These are phyloP conservation scores for Muraenolepis orangiensis DNA, from an alignment of 2,797 vertebrate species.

Conservation along the genomic window DNA sequence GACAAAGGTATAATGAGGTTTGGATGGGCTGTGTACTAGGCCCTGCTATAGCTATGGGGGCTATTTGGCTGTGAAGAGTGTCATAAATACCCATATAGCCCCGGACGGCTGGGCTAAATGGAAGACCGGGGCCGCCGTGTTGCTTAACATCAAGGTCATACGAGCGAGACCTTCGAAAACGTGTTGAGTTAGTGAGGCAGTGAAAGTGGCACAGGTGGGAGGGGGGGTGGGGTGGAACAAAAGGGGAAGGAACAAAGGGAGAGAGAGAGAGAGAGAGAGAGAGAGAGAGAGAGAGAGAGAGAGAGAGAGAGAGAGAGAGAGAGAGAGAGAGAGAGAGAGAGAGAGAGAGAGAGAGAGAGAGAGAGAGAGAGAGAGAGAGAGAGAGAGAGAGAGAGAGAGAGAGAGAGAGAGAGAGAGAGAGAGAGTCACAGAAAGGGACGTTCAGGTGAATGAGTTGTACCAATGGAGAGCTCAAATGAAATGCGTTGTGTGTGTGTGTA, in stretches of 20 bases:
- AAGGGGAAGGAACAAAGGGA: slow-evolving; percentile 24
- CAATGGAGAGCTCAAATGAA: too few relatives aligned
- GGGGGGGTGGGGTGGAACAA: slow-evolving; percentile 15
- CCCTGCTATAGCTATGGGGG: slow-evolving; percentile 62
- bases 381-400: too few relatives aligned
- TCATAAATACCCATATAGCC: slow-evolving; percentile 75
- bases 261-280: slow-evolving; percentile 23
- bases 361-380: too few relatives aligned
- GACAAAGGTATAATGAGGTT: slow-evolving; percentile 79
- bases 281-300: slow-evolving; percentile 37
- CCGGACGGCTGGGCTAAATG: slow-evolving; percentile 47
- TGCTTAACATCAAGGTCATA: slow-evolving; percentile 76
- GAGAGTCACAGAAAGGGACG: too few relatives aligned
- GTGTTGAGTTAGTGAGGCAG: slow-evolving; percentile 59
- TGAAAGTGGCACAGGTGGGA: slow-evolving; percentile 56
- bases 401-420: too few relatives aligned
- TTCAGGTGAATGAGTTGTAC: too few relatives aligned
- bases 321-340: too few relatives aligned
- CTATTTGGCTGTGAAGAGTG: slow-evolving; percentile 65
- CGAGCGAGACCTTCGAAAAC: slow-evolving; percentile 49
- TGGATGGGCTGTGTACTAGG: slow-evolving; percentile 75
- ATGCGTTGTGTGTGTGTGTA: too few relatives aligned
- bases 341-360: too few relatives aligned
- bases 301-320: slow-evolving; percentile 21
- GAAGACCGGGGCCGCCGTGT: slow-evolving; percentile 48